Base-by-base conservation (phyloP, 2,888 invertebrate species). In the Epiblema foenella region DNA sequence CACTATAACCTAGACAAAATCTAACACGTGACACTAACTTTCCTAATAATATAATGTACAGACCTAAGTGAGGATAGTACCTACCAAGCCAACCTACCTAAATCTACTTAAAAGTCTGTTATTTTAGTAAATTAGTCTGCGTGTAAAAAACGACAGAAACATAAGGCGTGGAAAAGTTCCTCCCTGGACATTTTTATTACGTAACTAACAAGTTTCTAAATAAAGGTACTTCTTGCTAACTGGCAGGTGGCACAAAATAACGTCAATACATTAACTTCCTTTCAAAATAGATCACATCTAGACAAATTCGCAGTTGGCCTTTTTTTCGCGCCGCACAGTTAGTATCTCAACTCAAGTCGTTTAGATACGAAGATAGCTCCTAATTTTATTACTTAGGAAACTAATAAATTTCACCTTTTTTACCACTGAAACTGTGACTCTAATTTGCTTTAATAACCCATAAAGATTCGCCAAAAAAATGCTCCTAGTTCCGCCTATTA, bases 371-470 rank as follows among this genome's bases (percentile, higher is more conserved):
- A 80, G 90, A 90, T 90, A 89, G 76, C 80, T 75, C 79, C 85
- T 82, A 85, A 86, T 88, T 93, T 92, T 92, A 93, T 91, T 86
- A 88, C 79, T 83, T 85, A 87, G 89, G 89, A 87, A 89, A 87
- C 86, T 84, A 88, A 92, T 92, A 93, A 92, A 92, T 92, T 87
- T 86, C 77, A 77, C 74, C 69, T 79, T 83, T 89, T 88, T 85
- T 83, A 79, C 68, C 73, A 59, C 51, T 66, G 70, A 70, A 70
- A 64, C 68, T 65, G 73, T 75, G 75, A 78, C 83, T 75, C 83
- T 90, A 90, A 92, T 92, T 91, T 90, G 91, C 87, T 90, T 90
- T 90, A 91, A 91, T 91, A 89, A 87, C 82, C 87, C 86, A 85
- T 90, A 89, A 89, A 87, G 85, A 82, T 88, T 89, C 85, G 82